Evolutionary conservation across 37 sponge, comb jelly and placozoan genomes (phyloP).

Genomic region (Aplysina aerophoba): DNA sequence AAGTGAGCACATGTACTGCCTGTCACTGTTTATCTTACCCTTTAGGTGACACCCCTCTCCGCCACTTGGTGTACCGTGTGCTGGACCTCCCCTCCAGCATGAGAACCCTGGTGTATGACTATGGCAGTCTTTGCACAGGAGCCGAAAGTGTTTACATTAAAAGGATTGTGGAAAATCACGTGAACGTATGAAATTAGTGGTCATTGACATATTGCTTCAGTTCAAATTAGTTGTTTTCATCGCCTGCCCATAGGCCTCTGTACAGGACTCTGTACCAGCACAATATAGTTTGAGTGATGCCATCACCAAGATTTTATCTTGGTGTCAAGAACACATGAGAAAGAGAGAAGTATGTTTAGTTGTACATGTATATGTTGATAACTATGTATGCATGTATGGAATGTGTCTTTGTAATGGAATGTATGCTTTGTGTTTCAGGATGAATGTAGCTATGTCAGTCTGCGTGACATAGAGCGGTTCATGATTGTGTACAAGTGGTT

Average conservation of each 20-base stretch:
- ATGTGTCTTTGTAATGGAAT: background rate
- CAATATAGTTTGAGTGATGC: background rate
- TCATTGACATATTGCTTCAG: too few species aligned
- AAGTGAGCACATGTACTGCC: too few species aligned
- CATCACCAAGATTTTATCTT: conserved; percentile 58
- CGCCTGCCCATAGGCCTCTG: too few species aligned
- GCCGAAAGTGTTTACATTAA: conserved; percentile 71
- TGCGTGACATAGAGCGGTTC: conserved; percentile 79
- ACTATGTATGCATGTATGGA: background rate
- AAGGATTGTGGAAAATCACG: conserved; percentile 81
- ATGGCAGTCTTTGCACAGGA: conserved; percentile 78
- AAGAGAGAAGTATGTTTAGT: conserved; percentile 53
- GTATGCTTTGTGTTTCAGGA: conserved; percentile 38
- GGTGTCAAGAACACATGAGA: conserved; percentile 86
- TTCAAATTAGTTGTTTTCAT: too few species aligned
- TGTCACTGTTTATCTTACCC: too few species aligned
- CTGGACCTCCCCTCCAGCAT: conserved; percentile 89
- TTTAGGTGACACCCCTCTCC: conserved; percentile 82
- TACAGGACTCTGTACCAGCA: too few species aligned
- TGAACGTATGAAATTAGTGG: conserved; percentile 21
- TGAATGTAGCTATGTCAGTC: conserved; percentile 88
- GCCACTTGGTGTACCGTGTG: conserved; percentile 94
- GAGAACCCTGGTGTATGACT: conserved; percentile 93
- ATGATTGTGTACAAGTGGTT: conserved; percentile 84
- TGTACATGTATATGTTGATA: background rate